Evolutionary conservation across 2,888 invertebrate genomes (phyloP).

Genomic region (Melanotus villosus): DNA sequence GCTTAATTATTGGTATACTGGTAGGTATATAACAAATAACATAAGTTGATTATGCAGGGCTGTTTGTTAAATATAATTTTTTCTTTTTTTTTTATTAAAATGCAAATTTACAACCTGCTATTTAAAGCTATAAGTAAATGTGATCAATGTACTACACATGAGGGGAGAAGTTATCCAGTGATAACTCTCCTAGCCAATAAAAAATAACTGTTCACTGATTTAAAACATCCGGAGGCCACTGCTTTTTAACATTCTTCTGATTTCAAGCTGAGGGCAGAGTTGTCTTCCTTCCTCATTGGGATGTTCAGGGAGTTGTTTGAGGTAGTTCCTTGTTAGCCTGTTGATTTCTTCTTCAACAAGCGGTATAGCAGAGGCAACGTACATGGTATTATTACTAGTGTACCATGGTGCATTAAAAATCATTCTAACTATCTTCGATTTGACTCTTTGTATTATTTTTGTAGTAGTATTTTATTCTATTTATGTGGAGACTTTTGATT

Average conservation of each 20-base stretch:
- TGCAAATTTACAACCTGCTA: too few species aligned
- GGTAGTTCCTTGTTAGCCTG: constrained; percentile 15
- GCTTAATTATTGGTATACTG: too few species aligned
- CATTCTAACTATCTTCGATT: constrained; percentile 13
- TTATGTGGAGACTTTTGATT: constrained; percentile 18
- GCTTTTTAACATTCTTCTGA: constrained; percentile 11
- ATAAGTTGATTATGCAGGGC: too few species aligned
- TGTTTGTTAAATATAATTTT: too few species aligned
- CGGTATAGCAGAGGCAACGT: background rate
- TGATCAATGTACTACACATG: too few species aligned
- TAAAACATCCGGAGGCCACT: constrained; percentile 14
- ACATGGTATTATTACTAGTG: background rate
- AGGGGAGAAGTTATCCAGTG: too few species aligned
- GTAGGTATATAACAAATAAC: too few species aligned
- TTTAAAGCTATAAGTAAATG: too few species aligned
- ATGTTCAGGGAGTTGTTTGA: constrained; percentile 7
- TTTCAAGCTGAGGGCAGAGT: background rate
- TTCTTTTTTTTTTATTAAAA: too few species aligned
- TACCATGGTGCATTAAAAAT: constrained; percentile 8
- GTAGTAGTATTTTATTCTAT: constrained; percentile 26
- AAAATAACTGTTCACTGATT: constrained; percentile 5
- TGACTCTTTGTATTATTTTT: background rate
- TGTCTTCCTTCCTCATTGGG: constrained; percentile 21
- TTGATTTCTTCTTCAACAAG: constrained; percentile 20
- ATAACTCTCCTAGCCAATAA: too few species aligned